phyloP scores from a whole-genome alignment of 2,888 invertebrate species.

The Pseudanteris insignis region DNA sequence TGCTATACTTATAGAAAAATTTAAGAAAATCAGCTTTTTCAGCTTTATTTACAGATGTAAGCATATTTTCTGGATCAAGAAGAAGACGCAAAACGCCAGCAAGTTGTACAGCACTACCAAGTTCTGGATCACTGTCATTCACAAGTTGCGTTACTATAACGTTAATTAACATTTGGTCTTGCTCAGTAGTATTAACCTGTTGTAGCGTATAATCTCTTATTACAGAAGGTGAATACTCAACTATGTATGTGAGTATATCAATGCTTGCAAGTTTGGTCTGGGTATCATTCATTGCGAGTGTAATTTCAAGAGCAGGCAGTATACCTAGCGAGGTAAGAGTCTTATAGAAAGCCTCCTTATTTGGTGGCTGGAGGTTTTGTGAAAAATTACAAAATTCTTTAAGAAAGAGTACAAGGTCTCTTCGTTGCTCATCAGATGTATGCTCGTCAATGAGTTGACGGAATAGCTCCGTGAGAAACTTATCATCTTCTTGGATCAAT shows the following conservation, averaged over 20 bases:
- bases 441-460: conserved; percentile 89
- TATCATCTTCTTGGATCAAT: conserved; percentile 96
- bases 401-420: conserved; percentile 95
- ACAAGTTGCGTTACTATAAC: conserved; percentile 99
- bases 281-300: conserved; percentile 89
- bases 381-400: conserved; percentile 99
- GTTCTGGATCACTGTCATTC: conserved; percentile 94
- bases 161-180: conserved; percentile 95
- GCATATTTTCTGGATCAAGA: conserved; percentile 98
- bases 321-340: conserved; percentile 89
- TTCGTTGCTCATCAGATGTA: conserved; percentile 83
- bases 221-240: conserved; percentile 97
- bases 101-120: conserved; percentile 96
- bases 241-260: conserved; percentile 97
- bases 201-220: conserved; percentile 96
- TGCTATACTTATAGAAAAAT: conserved; percentile 98
- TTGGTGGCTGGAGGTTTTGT: conserved; percentile 96
- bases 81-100: conserved; percentile 93
- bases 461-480: conserved; percentile 94
- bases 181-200: conserved; percentile 86
- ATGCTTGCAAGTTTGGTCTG: conserved; percentile 96
- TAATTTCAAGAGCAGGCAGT: conserved; percentile 88
- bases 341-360: conserved; percentile 97
- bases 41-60: conserved; percentile 89
- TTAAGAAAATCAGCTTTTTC: conserved; percentile 98